Evolutionary conservation across 2,113 vertebrate genomes (phyloP).

Genomic region (Halcyon malimbica): DNA sequence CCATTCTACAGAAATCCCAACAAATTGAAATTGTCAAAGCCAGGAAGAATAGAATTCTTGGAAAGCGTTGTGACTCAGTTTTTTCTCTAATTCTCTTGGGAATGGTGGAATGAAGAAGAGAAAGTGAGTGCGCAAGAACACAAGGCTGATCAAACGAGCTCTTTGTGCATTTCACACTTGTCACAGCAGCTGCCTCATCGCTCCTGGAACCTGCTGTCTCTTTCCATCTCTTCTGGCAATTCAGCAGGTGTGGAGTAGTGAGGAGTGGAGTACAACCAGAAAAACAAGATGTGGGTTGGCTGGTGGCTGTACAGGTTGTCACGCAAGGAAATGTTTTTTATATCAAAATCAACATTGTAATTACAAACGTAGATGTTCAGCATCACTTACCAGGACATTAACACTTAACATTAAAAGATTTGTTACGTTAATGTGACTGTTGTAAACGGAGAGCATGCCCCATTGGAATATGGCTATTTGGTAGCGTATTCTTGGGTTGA

Average conservation of each 20-base stretch:
- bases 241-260: background rate
- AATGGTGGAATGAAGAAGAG: background rate
- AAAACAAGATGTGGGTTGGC: background rate
- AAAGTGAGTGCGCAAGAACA: background rate
- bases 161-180: background rate
- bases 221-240: background rate
- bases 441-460: background rate
- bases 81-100: background rate
- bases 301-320: background rate
- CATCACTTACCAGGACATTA: background rate
- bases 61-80: rapidly evolving
- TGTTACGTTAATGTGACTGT: background rate
- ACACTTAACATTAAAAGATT: background rate
- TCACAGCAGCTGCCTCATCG: background rate
- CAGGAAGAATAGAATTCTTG: background rate
- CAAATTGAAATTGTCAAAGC: background rate
- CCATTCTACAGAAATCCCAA: background rate
- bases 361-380: background rate
- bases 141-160: background rate
- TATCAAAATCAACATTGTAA: background rate
- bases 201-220: background rate
- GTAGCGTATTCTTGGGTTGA: rapidly evolving
- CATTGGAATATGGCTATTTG: background rate
- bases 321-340: background rate
- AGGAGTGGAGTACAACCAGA: background rate